Percentiles rank a stretch among this genome's conserved stretches.
Evolutionary conservation across 2,797 vertebrate species (phyloP).

Genomic region (Anguilla pacifica): DNA sequence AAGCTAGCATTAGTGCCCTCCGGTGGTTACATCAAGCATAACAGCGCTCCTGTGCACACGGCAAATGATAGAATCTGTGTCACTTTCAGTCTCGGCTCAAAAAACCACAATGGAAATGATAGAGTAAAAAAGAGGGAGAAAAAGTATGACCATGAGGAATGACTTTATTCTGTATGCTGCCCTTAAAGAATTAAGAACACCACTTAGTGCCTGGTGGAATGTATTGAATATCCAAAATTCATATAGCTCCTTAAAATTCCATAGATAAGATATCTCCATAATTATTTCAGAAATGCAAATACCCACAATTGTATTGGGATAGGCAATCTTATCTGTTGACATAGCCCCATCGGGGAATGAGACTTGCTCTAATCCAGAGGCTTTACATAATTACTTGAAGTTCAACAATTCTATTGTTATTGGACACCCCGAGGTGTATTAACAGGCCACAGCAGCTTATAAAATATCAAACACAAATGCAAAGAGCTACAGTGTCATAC

Average conservation of each 20-base stretch:
- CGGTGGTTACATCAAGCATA: neutral
- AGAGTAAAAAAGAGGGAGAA: neutral
- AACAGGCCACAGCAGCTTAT: neutral
- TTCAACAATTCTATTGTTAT: neutral
- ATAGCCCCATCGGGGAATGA: neutral
- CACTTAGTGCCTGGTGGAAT: neutral
- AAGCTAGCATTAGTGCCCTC: conserved; percentile 4
- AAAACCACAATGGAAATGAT: neutral
- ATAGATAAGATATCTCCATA: neutral
- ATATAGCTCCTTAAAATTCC: neutral
- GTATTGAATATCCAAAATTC: neutral
- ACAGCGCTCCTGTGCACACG: neutral
- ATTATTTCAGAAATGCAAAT: neutral
- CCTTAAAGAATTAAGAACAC: neutral
- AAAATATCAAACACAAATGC: neutral
- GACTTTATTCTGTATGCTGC: neutral
- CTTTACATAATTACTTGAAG: neutral
- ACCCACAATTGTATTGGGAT: neutral
- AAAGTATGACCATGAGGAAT: neutral
- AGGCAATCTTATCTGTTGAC: neutral
- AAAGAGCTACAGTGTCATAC: neutral
- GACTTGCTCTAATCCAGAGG: neutral
- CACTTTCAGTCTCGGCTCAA: no score
- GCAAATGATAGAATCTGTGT: neutral
- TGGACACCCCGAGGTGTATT: neutral